phyloP scores from a whole-genome alignment of 2,888 invertebrate species.

The Drosophila merina region DNA sequence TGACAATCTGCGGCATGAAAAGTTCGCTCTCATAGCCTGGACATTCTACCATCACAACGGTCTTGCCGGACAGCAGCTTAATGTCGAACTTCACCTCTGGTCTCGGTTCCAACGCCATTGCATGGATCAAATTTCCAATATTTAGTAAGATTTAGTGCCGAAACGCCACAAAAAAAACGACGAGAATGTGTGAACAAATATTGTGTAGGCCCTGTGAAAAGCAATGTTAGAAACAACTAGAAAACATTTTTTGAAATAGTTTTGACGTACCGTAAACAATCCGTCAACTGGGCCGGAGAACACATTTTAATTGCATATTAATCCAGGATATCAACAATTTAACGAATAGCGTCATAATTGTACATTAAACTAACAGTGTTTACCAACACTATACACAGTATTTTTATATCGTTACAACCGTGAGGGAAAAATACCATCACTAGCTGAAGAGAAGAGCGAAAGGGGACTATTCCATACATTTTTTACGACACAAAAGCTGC shows the following conservation, averaged over 20 bases:
- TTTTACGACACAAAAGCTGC: conserved; percentile 29
- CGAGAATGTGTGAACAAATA: conserved; percentile 6
- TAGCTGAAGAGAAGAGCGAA: conserved; percentile 9
- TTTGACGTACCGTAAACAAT: conserved; percentile 24
- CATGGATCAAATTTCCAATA: not conserved
- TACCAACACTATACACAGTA: not conserved
- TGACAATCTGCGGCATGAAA: conserved; percentile 77
- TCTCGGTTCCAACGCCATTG: not conserved
- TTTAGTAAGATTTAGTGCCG: conserved; percentile 8
- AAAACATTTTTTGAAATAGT: not conserved
- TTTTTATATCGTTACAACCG: not conserved
- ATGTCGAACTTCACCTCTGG: conserved; percentile 58
- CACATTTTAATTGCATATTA: not conserved
- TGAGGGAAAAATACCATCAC: not conserved
- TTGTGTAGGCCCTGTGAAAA: conserved; percentile 4
- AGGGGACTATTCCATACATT: conserved; percentile 3
- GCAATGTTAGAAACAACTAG: not conserved
- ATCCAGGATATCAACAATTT: not conserved
- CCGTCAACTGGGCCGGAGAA: not conserved
- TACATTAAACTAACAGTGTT: not conserved
- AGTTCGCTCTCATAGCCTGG: conserved; percentile 76
- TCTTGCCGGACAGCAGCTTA: conserved; percentile 74
- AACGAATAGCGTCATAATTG: not conserved
- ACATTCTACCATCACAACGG: conserved; percentile 72
- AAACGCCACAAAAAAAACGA: conserved; percentile 7